Conservation (phyloP, 2,888 invertebrate genomes). For the Vanessa cardui region DNA sequence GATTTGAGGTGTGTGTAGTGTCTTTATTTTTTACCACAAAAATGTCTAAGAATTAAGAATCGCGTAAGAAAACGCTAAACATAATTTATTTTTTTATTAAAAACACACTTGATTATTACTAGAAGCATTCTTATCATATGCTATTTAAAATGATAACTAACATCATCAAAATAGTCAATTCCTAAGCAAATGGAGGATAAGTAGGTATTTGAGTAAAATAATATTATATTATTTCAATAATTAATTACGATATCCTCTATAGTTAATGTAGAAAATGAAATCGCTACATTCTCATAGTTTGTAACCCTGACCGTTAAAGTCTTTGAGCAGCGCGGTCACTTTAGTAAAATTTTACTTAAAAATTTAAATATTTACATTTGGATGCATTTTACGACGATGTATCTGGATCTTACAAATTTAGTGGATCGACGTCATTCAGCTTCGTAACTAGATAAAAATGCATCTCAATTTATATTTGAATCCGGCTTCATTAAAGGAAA, state of each 20-base stretch:
- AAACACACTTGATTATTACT: no score
- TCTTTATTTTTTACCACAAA: no score
- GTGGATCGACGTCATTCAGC: conserved; percentile 33
- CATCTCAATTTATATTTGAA: conserved; percentile 4
- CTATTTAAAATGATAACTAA: no score
- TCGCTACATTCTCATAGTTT: conserved; percentile 23
- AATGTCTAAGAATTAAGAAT: no score
- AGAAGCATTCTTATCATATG: no score
- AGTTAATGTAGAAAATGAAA: background rate
- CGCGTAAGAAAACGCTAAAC: no score
- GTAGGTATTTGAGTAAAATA: no score
- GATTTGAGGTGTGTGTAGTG: no score
- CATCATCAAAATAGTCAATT: no score
- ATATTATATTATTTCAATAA: no score
- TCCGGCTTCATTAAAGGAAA: background rate
- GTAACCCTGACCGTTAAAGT: conserved; percentile 39
- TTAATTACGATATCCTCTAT: background rate
- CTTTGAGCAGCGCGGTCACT: conserved; percentile 47
- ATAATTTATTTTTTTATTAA: no score
- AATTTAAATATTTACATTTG: conserved; percentile 70
- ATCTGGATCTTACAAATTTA: conserved; percentile 40
- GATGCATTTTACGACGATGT: conserved; percentile 53
- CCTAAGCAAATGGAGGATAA: no score
- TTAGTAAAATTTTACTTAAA: conserved; percentile 62
- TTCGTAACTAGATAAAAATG: conserved; percentile 12